Base-by-base conservation (phyloP, 2,797 vertebrate species). In the Coregonus ussuriensis region DNA sequence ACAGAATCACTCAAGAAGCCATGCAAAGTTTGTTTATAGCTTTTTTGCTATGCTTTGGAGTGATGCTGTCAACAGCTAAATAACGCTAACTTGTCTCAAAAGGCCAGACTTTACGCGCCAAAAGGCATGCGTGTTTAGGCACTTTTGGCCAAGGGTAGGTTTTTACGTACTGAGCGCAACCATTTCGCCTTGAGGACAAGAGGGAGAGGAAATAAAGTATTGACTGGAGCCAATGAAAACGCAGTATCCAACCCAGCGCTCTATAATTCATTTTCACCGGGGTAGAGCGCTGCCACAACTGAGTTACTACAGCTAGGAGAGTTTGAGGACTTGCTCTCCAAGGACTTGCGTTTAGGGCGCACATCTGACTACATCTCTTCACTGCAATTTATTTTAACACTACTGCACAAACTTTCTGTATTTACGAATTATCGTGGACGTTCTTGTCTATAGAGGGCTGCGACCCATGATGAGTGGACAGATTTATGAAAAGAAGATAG, bases 401-500 rank as follows among this genome's bases (percentile, higher is more conserved):
- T 69, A 14, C 66, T 33, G 47, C 71, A 31, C 71, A 51, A 67
- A n/a, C 85, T 77, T 53, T 85, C 83, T 84, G 25, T 35, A 14
- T 68, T 68, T 35, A 68, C 66, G 84, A 77, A 56, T 84, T 83
- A 6, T 67, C 31, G 31, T 16, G 66, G 66, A 68, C 29, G 16
- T 68, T 68, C 6, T 76, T 37, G 73, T 37, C 76, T 81, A 54
- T 83, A 86, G 77, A 75, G 75, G 80, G 85, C 84, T 77, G 83
- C 84, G 80, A 83, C 70, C 74, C 87, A 94, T 66, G 76, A 95
- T 95, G 94, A 99, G 98, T 95, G 96, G 96, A 85, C 91, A 94
- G 84, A 94, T 95, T 13, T 99, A 96, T 76, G 97, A 99, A 70
- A 98, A 98, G 95, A 99, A 99, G 92, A 95, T 99, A 82, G 92